Base-by-base conservation (phyloP, 2,888 invertebrate genomes). In the Harpagoxenus sublaevis region DNA sequence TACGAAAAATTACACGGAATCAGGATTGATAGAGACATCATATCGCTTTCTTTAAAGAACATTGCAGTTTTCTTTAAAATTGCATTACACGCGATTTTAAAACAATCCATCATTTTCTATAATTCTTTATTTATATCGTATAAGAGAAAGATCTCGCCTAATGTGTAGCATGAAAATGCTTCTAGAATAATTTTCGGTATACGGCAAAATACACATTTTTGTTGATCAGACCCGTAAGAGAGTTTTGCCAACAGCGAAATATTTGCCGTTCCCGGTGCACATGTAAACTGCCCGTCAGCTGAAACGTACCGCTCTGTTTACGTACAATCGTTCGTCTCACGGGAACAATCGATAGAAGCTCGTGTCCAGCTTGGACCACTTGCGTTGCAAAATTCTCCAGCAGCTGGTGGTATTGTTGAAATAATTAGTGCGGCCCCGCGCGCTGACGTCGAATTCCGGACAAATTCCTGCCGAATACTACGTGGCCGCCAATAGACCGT, bases 401-500 rank as follows among this genome's bases (percentile, higher is more conserved):
- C 18, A 68, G 18, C 5, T 42, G n/a, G 35, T 23, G 15, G 23
- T 62, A 77, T 63, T 65, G 65, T 53, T 53, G 81, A 63, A 62
- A 79, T 65, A 84, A 81, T 79, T 53, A 81, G 71, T 42, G 23
- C 51, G 18, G 31, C 12, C 66, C 48, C 45, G 31, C 45, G 35
- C 42, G 35, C 31, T 45, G 53, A 45, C 62, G 65, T 77, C 12
- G 79, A 62, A 62, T 79, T 48, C 51, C 48, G n/a, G 28, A 48
- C 74, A 45, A 57, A 53, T 70, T 63, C 48, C 42, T 18, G 35
- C 23, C 35, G 12, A 66, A 73, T 73, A 39, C 48, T 68, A 66
- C 55, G 53, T 81, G 42, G 35, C 79, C 68, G 78, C 63, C 85
- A 73, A 84, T 81, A 60, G 83, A 73, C 84, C 62, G 66, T 86